Base-by-base conservation (phyloP, 2,888 invertebrate genomes). In the Odontothrips loti region DNA sequence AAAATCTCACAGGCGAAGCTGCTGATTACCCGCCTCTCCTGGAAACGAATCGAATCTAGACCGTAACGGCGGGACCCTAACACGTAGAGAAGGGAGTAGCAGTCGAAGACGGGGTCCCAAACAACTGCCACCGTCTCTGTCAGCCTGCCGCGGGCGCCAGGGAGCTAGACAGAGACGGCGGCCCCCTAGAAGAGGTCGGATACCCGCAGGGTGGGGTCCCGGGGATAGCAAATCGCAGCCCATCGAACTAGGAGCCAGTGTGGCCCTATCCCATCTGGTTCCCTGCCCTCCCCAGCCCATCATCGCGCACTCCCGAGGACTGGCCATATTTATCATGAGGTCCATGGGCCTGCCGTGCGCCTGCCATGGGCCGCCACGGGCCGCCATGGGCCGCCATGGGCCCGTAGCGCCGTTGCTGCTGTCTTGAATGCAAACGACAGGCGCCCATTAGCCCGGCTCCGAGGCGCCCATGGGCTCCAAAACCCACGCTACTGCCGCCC, bases 281-380 rank as follows among this genome's bases (percentile, higher is more conserved):
- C 58, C 6, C n/a, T 17, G 58, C 20, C 58, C 58, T n/a, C 51
- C 58, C 58, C 58, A n/a, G 10, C 27, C 68, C 68, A 27, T 75
- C 68, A 75, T 75, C 23, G 68, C 23, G 68, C 58, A 58, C 58
- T 58, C 58, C 58, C 20, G 6, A 6, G 58, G 58, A 17, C 68
- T 12, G 27, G 68, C 23, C 68, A 75, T 75, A 75, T 75, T 75
- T 75, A 75, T 75, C 68, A 75, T 75, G 68, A 75, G 68, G 68
- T 58, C 20, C 15, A 9, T 12, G 48, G 10, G 48, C 34, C 34
- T 43, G 34, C 34, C 34, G 34, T 43, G 34, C 34, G 34, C 34
- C 6, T 6, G 34, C 34, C 34, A 43, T 43, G 34, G 34, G 34
- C 34, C 34, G 34, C 34, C 34, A 43, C 6, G 34, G 34, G 34